Percentiles rank a stretch among this genome's conserved stretches.
phyloP scores from a whole-genome alignment of 2,113 vertebrate genomes.

The Clinocottus analis region DNA sequence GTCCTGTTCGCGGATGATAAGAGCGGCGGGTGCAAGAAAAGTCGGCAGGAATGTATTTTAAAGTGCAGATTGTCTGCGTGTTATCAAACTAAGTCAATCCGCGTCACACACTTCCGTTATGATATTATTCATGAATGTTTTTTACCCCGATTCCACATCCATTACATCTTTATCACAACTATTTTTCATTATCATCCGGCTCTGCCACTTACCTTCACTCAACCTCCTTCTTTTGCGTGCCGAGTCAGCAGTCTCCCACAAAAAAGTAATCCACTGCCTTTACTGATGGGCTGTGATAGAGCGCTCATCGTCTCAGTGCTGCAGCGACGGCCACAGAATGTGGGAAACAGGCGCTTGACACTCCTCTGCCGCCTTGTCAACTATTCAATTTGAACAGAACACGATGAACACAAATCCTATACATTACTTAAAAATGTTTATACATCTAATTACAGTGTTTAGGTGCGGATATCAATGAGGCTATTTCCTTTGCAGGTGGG shows the following conservation, averaged over 20 bases:
- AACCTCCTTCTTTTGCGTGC: slow-evolving; percentile 67
- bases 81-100: slow-evolving; percentile 63
- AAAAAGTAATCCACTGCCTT: slow-evolving; percentile 74
- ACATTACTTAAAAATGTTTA: slow-evolving; percentile 60
- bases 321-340: slow-evolving; percentile 37
- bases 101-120: slow-evolving; percentile 43
- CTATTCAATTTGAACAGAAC: slow-evolving; percentile 48
- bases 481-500: slow-evolving; percentile 39
- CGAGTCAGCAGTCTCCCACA: slow-evolving; percentile 73
- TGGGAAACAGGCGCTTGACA: slow-evolving; percentile 67
- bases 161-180: slow-evolving; percentile 80
- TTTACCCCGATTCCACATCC: slow-evolving; percentile 62
- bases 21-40: slow-evolving; percentile 43
- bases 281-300: slow-evolving; percentile 75
- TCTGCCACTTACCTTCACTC: slow-evolving; percentile 71
- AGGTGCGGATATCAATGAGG: slow-evolving; percentile 22
- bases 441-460: slow-evolving; percentile 51
- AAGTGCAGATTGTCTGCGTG: slow-evolving; percentile 61
- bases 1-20: slow-evolving; percentile 75
- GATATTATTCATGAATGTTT: slow-evolving; percentile 71
- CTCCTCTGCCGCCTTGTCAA: slow-evolving; percentile 61
- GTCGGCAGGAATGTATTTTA: slow-evolving; percentile 51
- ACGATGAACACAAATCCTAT: slow-evolving; percentile 52
- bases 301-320: slow-evolving; percentile 61
- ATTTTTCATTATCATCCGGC: slow-evolving; percentile 76